Percentiles rank a stretch among this genome's conserved stretches.
Conservation (phyloP, 2,797 vertebrate genomes). For the Clarias pachynema region DNA sequence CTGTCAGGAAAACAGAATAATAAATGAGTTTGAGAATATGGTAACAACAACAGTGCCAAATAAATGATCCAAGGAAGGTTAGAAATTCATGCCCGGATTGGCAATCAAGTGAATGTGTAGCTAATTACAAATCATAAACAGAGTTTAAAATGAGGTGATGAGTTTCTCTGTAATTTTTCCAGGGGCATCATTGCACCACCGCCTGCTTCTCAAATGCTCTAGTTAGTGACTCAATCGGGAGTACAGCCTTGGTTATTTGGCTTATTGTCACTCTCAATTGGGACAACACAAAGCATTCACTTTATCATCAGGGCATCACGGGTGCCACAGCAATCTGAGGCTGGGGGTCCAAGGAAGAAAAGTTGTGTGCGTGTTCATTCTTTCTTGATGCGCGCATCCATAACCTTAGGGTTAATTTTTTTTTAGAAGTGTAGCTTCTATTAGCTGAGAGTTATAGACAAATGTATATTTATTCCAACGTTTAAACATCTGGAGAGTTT, state of each 20-base stretch:
- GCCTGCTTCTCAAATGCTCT: neutral
- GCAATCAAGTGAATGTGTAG: slow-evolving; percentile 11
- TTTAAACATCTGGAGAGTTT: too few species aligned
- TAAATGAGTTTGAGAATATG: slow-evolving; percentile 2
- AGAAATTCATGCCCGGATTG: neutral
- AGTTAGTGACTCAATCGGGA: neutral
- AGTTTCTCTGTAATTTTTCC: neutral
- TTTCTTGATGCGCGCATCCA: too few species aligned
- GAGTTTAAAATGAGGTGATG: neutral
- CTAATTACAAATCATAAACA: slow-evolving; percentile 16
- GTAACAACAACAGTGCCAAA: neutral
- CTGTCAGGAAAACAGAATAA: slow-evolving; percentile 15
- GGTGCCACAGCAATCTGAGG: neutral
- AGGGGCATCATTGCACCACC: neutral
- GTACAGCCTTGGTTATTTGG: neutral
- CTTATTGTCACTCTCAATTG: neutral
- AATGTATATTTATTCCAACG: too few species aligned
- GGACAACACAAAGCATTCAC: neutral
- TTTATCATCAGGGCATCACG: neutral
- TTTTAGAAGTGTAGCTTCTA: too few species aligned
- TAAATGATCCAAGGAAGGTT: slow-evolving; percentile 7
- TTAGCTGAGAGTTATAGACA: too few species aligned
- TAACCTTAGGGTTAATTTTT: too few species aligned
- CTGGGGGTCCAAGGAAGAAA: neutral
- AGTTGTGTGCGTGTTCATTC: neutral